A percentile compares a stretch with the other conserved stretches of the same genome.
phyloP scores from a whole-genome alignment of 2,797 vertebrate genomes.

The Sus cebifrons region DNA sequence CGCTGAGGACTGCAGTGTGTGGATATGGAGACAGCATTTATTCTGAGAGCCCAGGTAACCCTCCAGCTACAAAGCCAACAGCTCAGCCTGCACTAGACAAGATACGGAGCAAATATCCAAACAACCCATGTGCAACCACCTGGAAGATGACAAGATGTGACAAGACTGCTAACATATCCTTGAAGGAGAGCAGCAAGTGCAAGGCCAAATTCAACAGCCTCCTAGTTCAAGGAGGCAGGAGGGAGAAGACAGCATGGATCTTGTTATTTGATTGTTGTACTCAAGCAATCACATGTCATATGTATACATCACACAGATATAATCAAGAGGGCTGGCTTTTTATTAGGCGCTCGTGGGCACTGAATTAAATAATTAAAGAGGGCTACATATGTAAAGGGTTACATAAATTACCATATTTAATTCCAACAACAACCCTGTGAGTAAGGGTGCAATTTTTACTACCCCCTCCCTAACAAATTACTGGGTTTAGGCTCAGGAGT shows the following conservation, averaged over 20 bases:
- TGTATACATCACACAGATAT: neutral
- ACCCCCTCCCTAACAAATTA: neutral
- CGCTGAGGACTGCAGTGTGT: neutral
- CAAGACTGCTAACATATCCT: slow-evolving; percentile 42
- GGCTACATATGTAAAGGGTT: too few relatives aligned
- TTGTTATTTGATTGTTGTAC: neutral
- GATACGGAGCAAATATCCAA: neutral
- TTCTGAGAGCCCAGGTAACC: neutral
- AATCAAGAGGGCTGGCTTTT: neutral
- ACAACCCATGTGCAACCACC: slow-evolving; percentile 7
- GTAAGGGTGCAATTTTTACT: neutral
- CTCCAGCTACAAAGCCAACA: slow-evolving; percentile 38
- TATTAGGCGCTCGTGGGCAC: neutral
- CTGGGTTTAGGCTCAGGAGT: neutral
- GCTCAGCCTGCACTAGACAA: neutral
- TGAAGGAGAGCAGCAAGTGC: slow-evolving; percentile 45
- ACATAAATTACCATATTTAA: neutral
- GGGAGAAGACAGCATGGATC: neutral
- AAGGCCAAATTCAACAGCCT: slow-evolving; percentile 31
- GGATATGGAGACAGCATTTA: neutral
- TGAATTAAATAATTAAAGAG: neutral
- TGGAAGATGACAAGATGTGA: slow-evolving; percentile 60
- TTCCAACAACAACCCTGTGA: neutral
- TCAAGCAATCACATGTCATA: neutral
- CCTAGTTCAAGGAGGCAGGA: neutral